Evolutionary conservation across 2,888 invertebrate species (phyloP).

Genomic region (Tinea pellionella): DNA sequence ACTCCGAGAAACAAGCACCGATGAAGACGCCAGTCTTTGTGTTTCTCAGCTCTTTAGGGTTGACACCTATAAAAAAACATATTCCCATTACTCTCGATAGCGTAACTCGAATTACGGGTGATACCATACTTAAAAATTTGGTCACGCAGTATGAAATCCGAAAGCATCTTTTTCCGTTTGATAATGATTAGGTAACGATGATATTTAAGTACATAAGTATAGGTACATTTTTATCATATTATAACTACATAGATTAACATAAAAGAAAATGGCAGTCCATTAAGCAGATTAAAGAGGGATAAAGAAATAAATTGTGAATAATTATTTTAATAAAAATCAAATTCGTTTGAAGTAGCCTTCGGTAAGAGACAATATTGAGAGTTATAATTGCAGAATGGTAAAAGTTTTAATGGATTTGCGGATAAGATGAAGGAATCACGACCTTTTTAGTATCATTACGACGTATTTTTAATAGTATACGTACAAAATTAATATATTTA

Average conservation of each 20-base stretch:
- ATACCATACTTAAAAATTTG: too few relatives aligned
- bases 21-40: slow-evolving; percentile 84
- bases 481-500: too few relatives aligned
- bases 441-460: background rate
- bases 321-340: background rate
- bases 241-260: background rate
- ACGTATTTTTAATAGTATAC: background rate
- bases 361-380: slow-evolving; percentile 41
- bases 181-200: too few relatives aligned
- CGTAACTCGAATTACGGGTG: too few relatives aligned
- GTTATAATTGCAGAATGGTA: slow-evolving; percentile 43
- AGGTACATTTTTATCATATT: background rate
- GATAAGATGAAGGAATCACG: slow-evolving; percentile 30
- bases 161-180: too few relatives aligned
- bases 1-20: slow-evolving; percentile 82
- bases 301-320: background rate
- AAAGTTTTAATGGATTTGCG: slow-evolving; percentile 50
- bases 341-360: slow-evolving; percentile 19
- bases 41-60: slow-evolving; percentile 77
- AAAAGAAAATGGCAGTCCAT: background rate
- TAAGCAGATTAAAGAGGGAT: background rate
- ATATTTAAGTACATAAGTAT: too few relatives aligned
- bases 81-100: too few relatives aligned
- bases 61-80: slow-evolving; percentile 53
- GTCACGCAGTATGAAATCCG: too few relatives aligned